A percentile compares a stretch with the other conserved stretches of the same genome.
Conservation (phyloP, 2,113 vertebrate genomes). For the Thalassoma bifasciatum region DNA sequence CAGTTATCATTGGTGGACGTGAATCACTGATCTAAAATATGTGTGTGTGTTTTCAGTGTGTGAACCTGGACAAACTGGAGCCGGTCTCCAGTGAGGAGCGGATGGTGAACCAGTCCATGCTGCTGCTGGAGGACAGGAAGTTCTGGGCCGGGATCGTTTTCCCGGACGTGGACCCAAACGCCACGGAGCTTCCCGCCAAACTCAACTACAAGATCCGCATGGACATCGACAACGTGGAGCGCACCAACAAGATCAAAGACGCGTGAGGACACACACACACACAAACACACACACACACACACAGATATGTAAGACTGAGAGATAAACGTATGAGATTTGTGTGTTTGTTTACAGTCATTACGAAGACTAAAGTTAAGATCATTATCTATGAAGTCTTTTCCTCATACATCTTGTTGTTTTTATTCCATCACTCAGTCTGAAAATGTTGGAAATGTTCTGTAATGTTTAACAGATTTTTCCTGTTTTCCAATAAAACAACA, state of each 20-base stretch:
- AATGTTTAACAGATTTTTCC: no score
- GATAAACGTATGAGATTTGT: no score
- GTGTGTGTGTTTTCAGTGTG: conserved; percentile 84
- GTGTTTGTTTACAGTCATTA: no score
- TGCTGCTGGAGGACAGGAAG: conserved; percentile 91
- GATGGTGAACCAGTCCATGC: conserved; percentile 90
- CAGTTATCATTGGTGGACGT: no score
- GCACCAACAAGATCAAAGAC: conserved; percentile 99
- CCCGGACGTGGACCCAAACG: conserved; percentile 82
- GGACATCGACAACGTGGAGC: conserved; percentile 99
- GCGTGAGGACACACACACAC: conserved; percentile 81
- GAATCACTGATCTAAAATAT: neutral
- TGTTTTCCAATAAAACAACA: no score
- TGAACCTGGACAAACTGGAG: conserved; percentile 96
- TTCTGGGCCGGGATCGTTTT: conserved; percentile 99
- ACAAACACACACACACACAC: conserved; percentile 8
- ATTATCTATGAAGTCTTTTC: no score
- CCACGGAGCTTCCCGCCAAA: conserved; percentile 86
- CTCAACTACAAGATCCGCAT: conserved; percentile 98
- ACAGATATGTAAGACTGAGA: no score
- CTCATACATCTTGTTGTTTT: no score
- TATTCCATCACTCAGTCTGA: no score
- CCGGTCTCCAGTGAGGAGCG: conserved; percentile 88
- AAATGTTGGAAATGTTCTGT: no score
- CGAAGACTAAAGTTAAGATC: no score